These are phyloP conservation scores for Pipistrellus kuhlii DNA, from an alignment of 2,797 vertebrate species.

Conservation along the genomic window DNA sequence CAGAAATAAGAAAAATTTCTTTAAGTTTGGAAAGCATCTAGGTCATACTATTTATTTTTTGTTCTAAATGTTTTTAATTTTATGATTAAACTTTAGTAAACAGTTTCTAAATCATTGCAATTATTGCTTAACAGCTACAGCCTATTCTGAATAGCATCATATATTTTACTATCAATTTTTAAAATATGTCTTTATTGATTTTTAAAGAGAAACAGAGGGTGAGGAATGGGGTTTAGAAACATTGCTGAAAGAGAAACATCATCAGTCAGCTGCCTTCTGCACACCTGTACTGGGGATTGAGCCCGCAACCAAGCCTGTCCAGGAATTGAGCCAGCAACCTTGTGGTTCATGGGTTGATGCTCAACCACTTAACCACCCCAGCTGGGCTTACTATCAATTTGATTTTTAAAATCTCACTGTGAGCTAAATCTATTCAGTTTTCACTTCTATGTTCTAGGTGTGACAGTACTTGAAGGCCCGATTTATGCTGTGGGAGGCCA, in stretches of 20 bases:
- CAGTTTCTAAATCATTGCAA: neutral
- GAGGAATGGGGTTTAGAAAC: too few species aligned
- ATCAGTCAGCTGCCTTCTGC: too few species aligned
- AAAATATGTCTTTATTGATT: too few species aligned
- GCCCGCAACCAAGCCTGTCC: too few species aligned
- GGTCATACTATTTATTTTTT: neutral
- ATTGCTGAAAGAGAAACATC: too few species aligned
- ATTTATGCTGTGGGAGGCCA: conserved; percentile 91
- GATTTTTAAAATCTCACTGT: neutral
- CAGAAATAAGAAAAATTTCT: neutral
- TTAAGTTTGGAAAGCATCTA: neutral
- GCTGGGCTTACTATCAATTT: neutral
- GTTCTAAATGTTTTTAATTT: neutral
- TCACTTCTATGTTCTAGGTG: conserved; percentile 84
- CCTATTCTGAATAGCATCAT: neutral
- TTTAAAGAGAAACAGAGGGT: too few species aligned
- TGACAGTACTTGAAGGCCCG: conserved; percentile 90
- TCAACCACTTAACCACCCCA: too few species aligned
- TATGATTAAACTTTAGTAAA: neutral
- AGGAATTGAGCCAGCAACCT: too few species aligned
- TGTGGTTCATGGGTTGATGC: too few species aligned
- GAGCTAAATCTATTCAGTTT: neutral
- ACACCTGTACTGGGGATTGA: too few species aligned
- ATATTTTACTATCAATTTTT: neutral
- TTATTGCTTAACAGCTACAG: neutral